Percentiles rank a stretch among this genome's conserved stretches.
Conservation (phyloP, 2,888 invertebrate genomes). For the Lithodes maja region DNA sequence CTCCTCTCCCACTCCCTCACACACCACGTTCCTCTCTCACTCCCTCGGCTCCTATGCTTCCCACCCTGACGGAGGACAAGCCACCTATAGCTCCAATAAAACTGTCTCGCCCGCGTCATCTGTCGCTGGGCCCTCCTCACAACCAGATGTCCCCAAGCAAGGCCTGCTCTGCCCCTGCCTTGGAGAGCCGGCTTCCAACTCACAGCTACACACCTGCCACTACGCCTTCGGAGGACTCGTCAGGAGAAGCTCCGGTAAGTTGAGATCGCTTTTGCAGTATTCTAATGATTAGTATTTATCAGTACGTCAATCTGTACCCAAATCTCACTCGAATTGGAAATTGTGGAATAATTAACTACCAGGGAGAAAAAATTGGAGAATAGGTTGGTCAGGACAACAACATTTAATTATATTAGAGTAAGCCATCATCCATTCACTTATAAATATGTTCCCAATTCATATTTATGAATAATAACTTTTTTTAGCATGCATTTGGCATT, state of each 20-base stretch:
- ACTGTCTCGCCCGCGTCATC: constrained; percentile 52
- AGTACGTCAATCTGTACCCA: too few species aligned
- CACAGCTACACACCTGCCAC: constrained; percentile 50
- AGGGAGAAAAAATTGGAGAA: too few species aligned
- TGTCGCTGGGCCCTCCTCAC: constrained; percentile 28
- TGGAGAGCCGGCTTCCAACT: constrained; percentile 27
- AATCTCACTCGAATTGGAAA: too few species aligned
- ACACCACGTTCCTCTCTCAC: constrained; percentile 35
- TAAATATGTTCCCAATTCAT: too few species aligned
- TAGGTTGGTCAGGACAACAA: too few species aligned
- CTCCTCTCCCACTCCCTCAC: constrained; percentile 22
- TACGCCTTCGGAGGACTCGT: constrained; percentile 61
- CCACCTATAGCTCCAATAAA: constrained; percentile 45
- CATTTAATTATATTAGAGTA: too few species aligned
- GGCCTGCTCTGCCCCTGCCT: constrained; percentile 50
- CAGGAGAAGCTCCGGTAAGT: constrained; percentile 59
- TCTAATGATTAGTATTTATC: too few species aligned
- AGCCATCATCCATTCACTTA: too few species aligned
- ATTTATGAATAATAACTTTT: too few species aligned
- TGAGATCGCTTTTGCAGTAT: background rate
- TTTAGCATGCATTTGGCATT: too few species aligned
- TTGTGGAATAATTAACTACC: too few species aligned
- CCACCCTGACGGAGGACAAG: constrained; percentile 61
- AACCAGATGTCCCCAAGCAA: constrained; percentile 16
- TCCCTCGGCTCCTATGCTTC: constrained; percentile 53